These are phyloP conservation scores for Hydropsyche tenuis DNA, from an alignment of 1,140 invertebrate species.

Conservation along the genomic window DNA sequence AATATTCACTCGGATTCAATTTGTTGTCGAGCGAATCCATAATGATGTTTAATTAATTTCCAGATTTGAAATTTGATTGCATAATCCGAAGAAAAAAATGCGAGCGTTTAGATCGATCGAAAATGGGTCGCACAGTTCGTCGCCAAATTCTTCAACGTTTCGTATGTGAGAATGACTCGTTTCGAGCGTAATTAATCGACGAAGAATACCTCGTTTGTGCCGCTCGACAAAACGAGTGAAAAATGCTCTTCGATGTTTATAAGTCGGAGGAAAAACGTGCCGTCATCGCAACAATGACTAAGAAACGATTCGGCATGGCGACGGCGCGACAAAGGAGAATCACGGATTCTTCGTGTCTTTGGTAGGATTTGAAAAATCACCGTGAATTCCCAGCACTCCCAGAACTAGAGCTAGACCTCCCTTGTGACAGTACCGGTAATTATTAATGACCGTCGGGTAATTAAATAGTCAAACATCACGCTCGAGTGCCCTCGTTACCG, in stretches of 20 bases:
- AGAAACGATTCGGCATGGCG: not conserved
- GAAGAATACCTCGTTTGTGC: not conserved
- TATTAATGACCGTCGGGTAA: slow-evolving; percentile 46
- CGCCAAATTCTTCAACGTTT: not conserved
- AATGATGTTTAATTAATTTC: no score
- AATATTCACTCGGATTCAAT: no score
- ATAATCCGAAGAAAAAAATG: no score
- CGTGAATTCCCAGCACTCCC: slow-evolving; percentile 8
- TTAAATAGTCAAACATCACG: slow-evolving; percentile 48
- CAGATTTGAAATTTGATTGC: no score
- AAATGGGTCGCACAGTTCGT: no score
- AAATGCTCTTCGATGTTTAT: not conserved
- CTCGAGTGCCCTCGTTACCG: slow-evolving; percentile 37
- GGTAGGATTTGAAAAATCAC: slow-evolving; percentile 13
- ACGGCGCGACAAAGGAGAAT: not conserved
- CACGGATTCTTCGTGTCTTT: not conserved
- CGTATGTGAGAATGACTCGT: not conserved
- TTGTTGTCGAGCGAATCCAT: no score
- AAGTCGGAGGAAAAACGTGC: not conserved
- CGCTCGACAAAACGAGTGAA: slow-evolving; percentile 3
- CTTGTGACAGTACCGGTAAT: slow-evolving; percentile 21
- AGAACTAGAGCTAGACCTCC: no score
- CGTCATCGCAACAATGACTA: not conserved
- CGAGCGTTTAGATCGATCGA: no score
- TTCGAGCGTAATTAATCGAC: slow-evolving; percentile 14